These are phyloP conservation scores for Spheniscus humboldti DNA, from an alignment of 2,797 vertebrate species.

Conservation along the genomic window DNA sequence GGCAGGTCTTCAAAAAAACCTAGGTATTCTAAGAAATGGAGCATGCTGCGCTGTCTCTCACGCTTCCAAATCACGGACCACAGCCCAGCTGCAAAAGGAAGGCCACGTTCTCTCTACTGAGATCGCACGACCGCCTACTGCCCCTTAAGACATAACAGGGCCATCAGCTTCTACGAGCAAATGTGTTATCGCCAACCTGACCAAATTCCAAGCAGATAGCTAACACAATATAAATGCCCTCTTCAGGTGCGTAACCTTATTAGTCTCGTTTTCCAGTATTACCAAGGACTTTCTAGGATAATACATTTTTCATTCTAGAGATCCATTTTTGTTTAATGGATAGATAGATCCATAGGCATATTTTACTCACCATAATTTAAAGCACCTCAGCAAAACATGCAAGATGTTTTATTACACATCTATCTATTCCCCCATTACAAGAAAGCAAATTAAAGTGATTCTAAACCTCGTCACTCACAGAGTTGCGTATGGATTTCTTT, in stretches of 20 bases:
- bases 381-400: neutral
- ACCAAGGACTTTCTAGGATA: neutral
- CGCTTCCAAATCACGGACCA: neutral
- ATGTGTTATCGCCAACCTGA: neutral
- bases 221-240: neutral
- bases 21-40: neutral
- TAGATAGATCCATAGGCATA: neutral
- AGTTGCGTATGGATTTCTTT: neutral
- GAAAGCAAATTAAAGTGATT: neutral
- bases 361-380: neutral
- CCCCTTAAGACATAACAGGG: neutral
- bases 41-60: neutral
- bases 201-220: neutral
- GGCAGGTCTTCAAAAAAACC: neutral
- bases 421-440: neutral
- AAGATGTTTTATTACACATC: neutral
- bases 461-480: neutral
- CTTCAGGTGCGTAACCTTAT: neutral
- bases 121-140: neutral
- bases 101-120: neutral
- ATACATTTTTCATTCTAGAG: neutral
- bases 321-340: neutral
- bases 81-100: neutral
- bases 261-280: neutral
- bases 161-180: neutral